These are phyloP conservation scores for Phoronis australis DNA, from an alignment of 2,888 invertebrate genomes.

Conservation along the genomic window DNA sequence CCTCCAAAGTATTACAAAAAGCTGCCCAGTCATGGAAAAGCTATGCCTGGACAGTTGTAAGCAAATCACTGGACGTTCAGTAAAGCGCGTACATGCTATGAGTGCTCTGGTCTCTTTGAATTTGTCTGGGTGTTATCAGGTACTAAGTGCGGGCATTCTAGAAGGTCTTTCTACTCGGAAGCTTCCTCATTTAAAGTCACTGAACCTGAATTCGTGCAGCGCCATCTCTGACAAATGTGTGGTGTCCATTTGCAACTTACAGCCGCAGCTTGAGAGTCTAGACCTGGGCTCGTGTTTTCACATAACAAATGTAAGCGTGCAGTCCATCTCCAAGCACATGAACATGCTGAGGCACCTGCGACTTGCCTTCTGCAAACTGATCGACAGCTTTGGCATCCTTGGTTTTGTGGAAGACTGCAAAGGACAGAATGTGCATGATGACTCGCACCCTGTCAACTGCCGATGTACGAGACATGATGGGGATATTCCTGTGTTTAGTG, in stretches of 20 bases:
- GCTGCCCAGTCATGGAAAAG: constrained; percentile 59
- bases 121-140: constrained; percentile 65
- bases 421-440: constrained; percentile 15
- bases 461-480: constrained; percentile 20
- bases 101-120: constrained; percentile 61
- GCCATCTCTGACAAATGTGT: constrained; percentile 62
- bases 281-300: constrained; percentile 68
- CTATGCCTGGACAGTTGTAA: constrained; percentile 64
- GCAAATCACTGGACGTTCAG: constrained; percentile 63
- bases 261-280: constrained; percentile 60
- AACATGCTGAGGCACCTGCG: constrained; percentile 60
- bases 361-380: constrained; percentile 64
- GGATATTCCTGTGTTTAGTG: constrained; percentile 27
- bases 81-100: constrained; percentile 58
- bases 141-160: constrained; percentile 62
- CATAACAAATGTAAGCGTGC: constrained; percentile 64
- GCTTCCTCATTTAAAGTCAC: constrained; percentile 22
- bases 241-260: constrained; percentile 59
- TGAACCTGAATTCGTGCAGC: constrained; percentile 42
- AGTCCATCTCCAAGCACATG: constrained; percentile 65
- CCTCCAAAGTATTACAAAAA: constrained; percentile 60
- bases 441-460: constrained; percentile 25
- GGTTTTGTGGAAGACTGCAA: constrained; percentile 19
- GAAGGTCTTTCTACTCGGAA: constrained; percentile 57
- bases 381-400: constrained; percentile 68